Evolutionary conservation across 2,888 invertebrate genomes (phyloP), one percentile per base, ranked within the genome.

Genomic region (Cenopis cana): DNA sequence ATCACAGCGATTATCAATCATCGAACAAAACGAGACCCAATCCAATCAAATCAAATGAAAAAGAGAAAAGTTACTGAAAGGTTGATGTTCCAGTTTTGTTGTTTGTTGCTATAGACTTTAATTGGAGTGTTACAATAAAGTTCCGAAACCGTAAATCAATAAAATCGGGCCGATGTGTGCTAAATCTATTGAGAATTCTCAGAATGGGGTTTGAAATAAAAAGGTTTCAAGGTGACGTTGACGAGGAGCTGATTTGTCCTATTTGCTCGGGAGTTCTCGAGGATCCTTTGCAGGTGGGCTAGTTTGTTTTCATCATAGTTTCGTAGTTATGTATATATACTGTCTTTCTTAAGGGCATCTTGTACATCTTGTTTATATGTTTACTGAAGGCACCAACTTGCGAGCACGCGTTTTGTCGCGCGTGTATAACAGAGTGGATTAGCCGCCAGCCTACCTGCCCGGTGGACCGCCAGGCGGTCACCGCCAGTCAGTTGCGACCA

Each of bases 211-310:
- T 97, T 94, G 99, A 99, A 94, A 95, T 98, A 81, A 96, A 96
- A 91, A 95, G 99, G 85, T 99, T 99, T 94, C 96, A 98, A 93
- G 98, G 98, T 84, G 97, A 97, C 89, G 98, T 99, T 78, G 99
- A 99, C 91, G 99, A 99, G 94, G 99, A 99, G 94, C 94, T 99
- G 75, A 96, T 99, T 81, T 99, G 99, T 85, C 97, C 99, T 76
- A 99, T 99, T 90, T 99, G 99, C 92, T 98, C 98, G 75, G 97
- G 98, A 77, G 99, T 99, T 76, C 92, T 99, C 69, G 98, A 99
- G 85, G 98, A 99, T 85, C 98, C 99, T 56, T 94, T 99, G 74
- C 99, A 99, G 96, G 98, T 98, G 93, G 81, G 85, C 84, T 20
- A 52, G 18, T 61, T 75, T 74, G 55, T 29, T 61, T 69, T 50